Evolutionary conservation across 2,113 vertebrate genomes (phyloP).

Genomic region (Spheniscus mendiculus): DNA sequence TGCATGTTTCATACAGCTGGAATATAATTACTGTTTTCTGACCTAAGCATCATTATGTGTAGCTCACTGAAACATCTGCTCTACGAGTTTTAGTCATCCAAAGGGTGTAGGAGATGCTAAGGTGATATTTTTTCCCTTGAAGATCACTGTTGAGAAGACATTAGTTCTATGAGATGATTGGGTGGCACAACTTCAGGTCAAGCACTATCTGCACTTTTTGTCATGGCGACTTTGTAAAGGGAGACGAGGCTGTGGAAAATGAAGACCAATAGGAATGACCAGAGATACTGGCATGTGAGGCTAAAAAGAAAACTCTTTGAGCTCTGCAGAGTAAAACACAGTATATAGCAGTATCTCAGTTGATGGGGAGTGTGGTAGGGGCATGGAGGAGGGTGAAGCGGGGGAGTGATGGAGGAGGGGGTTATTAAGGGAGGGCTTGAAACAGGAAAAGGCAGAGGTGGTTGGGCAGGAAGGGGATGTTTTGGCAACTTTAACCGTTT

Average conservation of each 20-base stretch:
- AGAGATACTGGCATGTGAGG: fast-evolving
- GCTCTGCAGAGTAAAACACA: neutral
- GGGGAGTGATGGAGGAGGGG: neutral
- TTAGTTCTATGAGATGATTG: neutral
- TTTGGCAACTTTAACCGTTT: neutral
- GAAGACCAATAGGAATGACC: neutral
- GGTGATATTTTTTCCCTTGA: neutral
- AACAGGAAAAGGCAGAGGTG: neutral
- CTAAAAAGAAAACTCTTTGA: neutral
- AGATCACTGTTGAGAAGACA: neutral
- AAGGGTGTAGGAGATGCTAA: neutral
- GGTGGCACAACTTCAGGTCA: neutral
- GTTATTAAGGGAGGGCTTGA: neutral
- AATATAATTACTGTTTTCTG: neutral
- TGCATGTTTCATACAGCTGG: neutral
- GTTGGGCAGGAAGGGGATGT: neutral
- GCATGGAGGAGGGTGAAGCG: neutral
- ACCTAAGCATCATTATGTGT: neutral
- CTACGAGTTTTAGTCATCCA: neutral
- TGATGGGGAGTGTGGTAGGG: fast-evolving
- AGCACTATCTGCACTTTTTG: neutral
- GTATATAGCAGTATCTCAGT: neutral
- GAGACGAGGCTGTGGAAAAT: neutral
- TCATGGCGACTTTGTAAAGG: neutral
- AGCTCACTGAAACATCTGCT: neutral